A percentile compares a stretch with the other conserved stretches of the same genome.
phyloP scores from a whole-genome alignment of 1,140 invertebrate genomes.

The Triops cancriformis region DNA sequence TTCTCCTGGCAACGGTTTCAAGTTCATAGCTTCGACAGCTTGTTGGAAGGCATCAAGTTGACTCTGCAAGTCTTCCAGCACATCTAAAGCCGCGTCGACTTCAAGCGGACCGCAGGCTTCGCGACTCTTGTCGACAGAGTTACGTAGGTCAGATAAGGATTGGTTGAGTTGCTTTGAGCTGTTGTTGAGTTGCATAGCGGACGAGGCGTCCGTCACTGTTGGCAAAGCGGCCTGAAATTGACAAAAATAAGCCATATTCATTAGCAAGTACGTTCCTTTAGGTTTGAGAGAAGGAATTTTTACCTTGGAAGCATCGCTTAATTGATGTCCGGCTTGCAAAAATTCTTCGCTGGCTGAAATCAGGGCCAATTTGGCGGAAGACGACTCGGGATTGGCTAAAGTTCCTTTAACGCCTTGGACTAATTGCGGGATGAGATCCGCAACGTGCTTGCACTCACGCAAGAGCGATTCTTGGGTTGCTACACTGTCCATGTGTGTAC shows the following conservation, averaged over 20 bases:
- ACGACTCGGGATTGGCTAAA: constrained; percentile 58
- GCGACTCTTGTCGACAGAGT: constrained; percentile 70
- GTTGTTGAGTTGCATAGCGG: constrained; percentile 60
- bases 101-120: constrained; percentile 82
- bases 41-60: constrained; percentile 72
- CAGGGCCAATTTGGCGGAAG: constrained; percentile 66
- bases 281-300: constrained; percentile 15
- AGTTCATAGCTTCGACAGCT: constrained; percentile 56
- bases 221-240: constrained; percentile 68
- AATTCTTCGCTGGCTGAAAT: constrained; percentile 82
- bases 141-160: constrained; percentile 67
- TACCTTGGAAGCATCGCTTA: constrained; percentile 38
- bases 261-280: background rate
- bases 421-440: constrained; percentile 68
- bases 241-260: constrained; percentile 29
- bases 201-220: constrained; percentile 70
- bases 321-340: constrained; percentile 49
- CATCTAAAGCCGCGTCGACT: constrained; percentile 58
- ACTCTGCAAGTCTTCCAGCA: constrained; percentile 66
- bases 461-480: constrained; percentile 61
- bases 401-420: constrained; percentile 72
- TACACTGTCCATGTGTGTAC: constrained; percentile 58
- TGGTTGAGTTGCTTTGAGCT: constrained; percentile 64
- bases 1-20: constrained; percentile 78
- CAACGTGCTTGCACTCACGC: constrained; percentile 64